These are phyloP conservation scores for Selene dorsalis DNA, from an alignment of 2,797 vertebrate genomes.

Conservation along the genomic window DNA sequence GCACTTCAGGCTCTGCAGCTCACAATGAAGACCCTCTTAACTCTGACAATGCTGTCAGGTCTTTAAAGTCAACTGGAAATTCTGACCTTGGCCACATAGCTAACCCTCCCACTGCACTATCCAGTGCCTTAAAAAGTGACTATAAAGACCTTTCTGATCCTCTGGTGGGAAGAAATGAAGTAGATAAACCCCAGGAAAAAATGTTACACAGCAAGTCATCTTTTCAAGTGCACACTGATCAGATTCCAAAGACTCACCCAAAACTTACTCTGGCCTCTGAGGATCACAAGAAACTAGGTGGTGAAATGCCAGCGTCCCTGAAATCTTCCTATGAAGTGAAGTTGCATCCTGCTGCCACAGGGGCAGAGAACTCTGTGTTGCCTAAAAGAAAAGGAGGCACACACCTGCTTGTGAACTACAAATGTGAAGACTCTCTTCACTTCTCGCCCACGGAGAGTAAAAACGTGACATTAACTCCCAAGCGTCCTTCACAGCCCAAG, in stretches of 20 bases:
- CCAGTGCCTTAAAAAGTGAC: background rate
- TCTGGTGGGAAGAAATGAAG: background rate
- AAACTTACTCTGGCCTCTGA: background rate
- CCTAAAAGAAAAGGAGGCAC: background rate
- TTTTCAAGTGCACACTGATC: background rate
- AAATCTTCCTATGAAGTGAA: slow-evolving; percentile 11
- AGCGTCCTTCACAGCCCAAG: background rate
- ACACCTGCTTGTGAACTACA: background rate
- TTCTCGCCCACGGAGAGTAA: background rate
- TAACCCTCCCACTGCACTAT: background rate
- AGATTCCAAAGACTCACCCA: background rate
- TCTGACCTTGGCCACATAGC: background rate
- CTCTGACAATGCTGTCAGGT: slow-evolving; percentile 43
- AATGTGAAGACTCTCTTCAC: background rate
- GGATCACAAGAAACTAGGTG: background rate
- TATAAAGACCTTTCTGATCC: background rate
- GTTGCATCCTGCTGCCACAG: background rate
- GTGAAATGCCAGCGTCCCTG: background rate
- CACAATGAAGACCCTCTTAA: slow-evolving; percentile 42
- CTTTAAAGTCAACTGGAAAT: slow-evolving; percentile 18
- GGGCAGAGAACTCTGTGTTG: background rate
- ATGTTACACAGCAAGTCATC: slow-evolving; percentile 4
- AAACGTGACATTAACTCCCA: slow-evolving; percentile 3
- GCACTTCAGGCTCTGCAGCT: background rate
- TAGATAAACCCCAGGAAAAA: slow-evolving; percentile 5